Evolutionary conservation across 1,140 invertebrate species (phyloP), one percentile per base, ranked within the genome.

Genomic region (Trissolcus basalis): DNA sequence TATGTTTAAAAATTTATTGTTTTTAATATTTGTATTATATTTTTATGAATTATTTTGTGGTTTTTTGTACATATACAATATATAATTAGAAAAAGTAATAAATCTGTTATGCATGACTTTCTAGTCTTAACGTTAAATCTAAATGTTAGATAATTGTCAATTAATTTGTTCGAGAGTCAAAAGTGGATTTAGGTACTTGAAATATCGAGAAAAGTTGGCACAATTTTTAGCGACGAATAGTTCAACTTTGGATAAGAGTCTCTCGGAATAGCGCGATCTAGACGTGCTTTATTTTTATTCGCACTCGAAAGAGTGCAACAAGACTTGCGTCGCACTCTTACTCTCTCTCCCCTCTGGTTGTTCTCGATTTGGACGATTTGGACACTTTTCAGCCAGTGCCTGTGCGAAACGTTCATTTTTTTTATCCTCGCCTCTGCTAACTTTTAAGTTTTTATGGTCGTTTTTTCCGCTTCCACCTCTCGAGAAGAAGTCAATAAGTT

Each of bases 211-310:
- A 55, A 55, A 36, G 32, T 54, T 55, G n/a, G 14, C 48, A 44
- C 51, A 44, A 70, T 61, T 70, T 47, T 53, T 50, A 55, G 36
- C 44, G 63, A 64, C 45, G 43, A 55, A 65, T 55, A 58, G 67
- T 50, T 48, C 55, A 55, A 49, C 50, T 55, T 70, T 33, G 51
- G 58, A 50, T 60, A 58, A 39, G 58, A 27, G 19, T 27, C 19
- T 50, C 67, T 63, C 67, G 58, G 67, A 70, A 70, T 70, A 70
- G 67, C 55, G 70, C 11, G 51, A 49, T 74, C 54, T 73, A 73
- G 69, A 73, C 69, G 43, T 58, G 39, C 69, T 73, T 73, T 73
- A 73, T 73, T 73, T 73, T 73, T 65, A 73, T 73, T 73, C 55
- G 48, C 44, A 59, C 55, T 59, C 43, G 13, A 44, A 65, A 65